These are phyloP conservation scores for Patella depressa DNA, from an alignment of 2,888 invertebrate genomes.

Conservation along the genomic window DNA sequence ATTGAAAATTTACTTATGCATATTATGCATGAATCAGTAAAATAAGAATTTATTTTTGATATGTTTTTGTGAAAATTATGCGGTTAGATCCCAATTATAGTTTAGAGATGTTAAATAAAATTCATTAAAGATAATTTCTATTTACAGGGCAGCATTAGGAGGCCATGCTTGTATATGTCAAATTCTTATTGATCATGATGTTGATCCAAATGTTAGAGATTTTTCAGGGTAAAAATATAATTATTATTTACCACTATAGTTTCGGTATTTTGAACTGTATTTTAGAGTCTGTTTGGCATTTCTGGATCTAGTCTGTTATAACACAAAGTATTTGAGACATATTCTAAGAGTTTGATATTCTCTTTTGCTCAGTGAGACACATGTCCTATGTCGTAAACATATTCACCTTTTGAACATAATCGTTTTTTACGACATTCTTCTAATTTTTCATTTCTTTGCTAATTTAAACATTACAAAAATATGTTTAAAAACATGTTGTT, in stretches of 20 bases:
- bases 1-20: no score
- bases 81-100: no score
- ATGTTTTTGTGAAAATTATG: no score
- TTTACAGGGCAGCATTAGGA: slow-evolving; percentile 70
- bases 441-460: neutral
- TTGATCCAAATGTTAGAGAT: slow-evolving; percentile 68
- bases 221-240: slow-evolving; percentile 63
- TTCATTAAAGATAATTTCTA: neutral
- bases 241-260: neutral
- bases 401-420: neutral
- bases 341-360: no score
- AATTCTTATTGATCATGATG: slow-evolving; percentile 68
- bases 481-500: neutral
- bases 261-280: neutral
- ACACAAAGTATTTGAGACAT: neutral
- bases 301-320: neutral
- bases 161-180: slow-evolving; percentile 72
- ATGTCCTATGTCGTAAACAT: neutral
- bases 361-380: no score
- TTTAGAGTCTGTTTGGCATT: neutral
- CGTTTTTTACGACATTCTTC: neutral
- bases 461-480: neutral
- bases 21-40: no score
- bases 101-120: neutral
- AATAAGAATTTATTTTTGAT: no score